Base-by-base conservation (phyloP, 2,113 vertebrate species). In the Danionella cerebrum region DNA sequence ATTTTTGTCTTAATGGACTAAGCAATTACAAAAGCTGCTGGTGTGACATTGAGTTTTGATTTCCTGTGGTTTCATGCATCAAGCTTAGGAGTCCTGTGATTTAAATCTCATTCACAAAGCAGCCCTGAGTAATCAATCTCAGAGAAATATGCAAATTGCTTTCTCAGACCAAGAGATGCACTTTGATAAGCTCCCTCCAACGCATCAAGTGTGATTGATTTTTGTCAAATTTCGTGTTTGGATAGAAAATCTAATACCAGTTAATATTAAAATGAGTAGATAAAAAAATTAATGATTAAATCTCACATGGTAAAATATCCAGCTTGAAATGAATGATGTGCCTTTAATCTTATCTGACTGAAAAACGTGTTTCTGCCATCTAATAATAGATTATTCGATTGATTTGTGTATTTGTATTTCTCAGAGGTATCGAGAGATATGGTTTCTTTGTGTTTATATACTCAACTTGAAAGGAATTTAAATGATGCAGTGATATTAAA, bases 1-100 rank as follows among this genome's bases (percentile, higher is more conserved):
- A 70, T 70, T 66, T 45, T 18, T 36, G 31, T 53, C 44, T 47
- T 66, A 64, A 69, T 64, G 41, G 25, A 36, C 35, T 24, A 70
- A 53, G 38, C 36, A 68, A 66, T 47, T 39, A 24, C 53, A 66
- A 58, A 35, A 47, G 54, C 45, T 51, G 35, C 38, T 12, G 21
- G 35, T 54, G 7, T 44, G 44, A 58, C 41, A n/a, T 38, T 33
- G 29, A 52, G 19, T 27, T 54, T n/a, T 67, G 39, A 45, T 54
- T 41, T 24, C 41, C 33, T 22, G 11, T 55, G 53, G 8, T 6
- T 13, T 41, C 5, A 21, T 19, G 47, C 22, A 5, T 33, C 6
- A 19, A 36, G 6, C 31, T 31, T 50, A 5, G 16, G 18, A 53
- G 14, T 39, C 11, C 3, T 21, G 38, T 29, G 24, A 48, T 52